Evolutionary conservation across 2,797 vertebrate genomes (phyloP), one percentile per base, ranked within the genome.

Genomic region (Cossypha dichroa): DNA sequence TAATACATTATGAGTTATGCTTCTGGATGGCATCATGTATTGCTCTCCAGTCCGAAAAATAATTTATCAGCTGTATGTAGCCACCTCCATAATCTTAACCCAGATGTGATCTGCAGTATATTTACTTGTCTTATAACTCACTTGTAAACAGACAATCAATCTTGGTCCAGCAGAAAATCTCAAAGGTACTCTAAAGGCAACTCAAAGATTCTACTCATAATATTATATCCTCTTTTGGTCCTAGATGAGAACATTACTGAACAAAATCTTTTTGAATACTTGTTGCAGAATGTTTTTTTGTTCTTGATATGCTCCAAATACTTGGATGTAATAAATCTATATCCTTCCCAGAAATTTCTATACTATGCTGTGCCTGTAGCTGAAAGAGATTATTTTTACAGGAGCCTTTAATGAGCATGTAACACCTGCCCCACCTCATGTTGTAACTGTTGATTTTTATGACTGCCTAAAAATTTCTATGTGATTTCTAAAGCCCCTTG

Each of bases 91-190:
- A 87, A 84, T 87, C 83, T 93, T 70, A 77, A 79, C 19, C 52
- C 48, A 87, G 36, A 85, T 92, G 63, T 45, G 55, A 79, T 90
- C 55, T 60, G 70, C 59, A 68, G 25, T 93, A 33, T 74, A 74
- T 95, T 95, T 60, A 33, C 86, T 70, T 90, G 82, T 64, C 75
- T 80, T 93, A 59, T 62, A 93, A 90, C 51, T 90, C 79, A 81
- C 40, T 86, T 68, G 66, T 62, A 95, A 96, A 80, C 58, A 81
- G 69, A 56, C 45, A 69, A 88, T 93, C 76, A 68, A 64, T 88
- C 80, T 60, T 55, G 36, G 16, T 67, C 58, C 72, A 85, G 55
- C 45, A 85, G 59, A 60, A 75, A 94, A 96, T 20, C 6, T 21
- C 10, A 20, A 76, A 58, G 34, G 15, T 54, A 51, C 25, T 34